phyloP scores from a whole-genome alignment of 2,797 vertebrate genomes.

The Odontamblyopus rebecca region DNA sequence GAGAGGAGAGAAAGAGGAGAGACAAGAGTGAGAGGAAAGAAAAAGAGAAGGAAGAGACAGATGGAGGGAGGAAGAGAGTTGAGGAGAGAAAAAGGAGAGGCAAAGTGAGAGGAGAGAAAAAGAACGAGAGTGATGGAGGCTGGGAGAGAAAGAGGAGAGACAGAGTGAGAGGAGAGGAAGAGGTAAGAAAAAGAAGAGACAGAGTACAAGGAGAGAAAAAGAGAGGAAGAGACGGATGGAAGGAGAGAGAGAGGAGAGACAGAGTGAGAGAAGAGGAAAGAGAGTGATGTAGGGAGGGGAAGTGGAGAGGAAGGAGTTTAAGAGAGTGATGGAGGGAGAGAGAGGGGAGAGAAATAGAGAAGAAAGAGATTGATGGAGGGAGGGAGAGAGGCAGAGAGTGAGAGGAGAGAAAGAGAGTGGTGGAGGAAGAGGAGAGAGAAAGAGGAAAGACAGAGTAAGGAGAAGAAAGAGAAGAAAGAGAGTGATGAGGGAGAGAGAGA shows the following conservation, averaged over 20 bases:
- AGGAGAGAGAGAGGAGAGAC: conserved; percentile 25
- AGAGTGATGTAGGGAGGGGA: conserved; percentile 5
- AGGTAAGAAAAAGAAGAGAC: too few species aligned
- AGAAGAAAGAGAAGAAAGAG: neutral
- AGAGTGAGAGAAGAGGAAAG: too few species aligned
- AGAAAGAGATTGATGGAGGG: neutral
- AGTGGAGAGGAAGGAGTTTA: neutral
- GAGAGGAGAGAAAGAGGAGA: neutral
- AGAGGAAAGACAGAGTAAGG: too few species aligned
- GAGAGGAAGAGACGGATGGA: neutral
- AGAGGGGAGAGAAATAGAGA: neutral
- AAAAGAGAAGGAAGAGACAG: neutral
- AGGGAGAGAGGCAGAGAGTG: neutral
- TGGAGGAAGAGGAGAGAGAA: neutral
- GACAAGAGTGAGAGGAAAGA: neutral
- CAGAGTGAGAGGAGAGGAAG: too few species aligned
- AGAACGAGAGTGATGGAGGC: too few species aligned
- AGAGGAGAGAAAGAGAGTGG: neutral
- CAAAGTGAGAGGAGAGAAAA: too few species aligned
- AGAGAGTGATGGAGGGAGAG: neutral
- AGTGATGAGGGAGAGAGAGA: neutral
- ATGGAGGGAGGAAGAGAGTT: neutral
- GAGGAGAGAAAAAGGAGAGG: too few species aligned
- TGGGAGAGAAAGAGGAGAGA: too few species aligned
- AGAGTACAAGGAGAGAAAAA: too few species aligned